phyloP scores from a whole-genome alignment of 2,888 invertebrate genomes.

The Melikaiella ostensackeni region DNA sequence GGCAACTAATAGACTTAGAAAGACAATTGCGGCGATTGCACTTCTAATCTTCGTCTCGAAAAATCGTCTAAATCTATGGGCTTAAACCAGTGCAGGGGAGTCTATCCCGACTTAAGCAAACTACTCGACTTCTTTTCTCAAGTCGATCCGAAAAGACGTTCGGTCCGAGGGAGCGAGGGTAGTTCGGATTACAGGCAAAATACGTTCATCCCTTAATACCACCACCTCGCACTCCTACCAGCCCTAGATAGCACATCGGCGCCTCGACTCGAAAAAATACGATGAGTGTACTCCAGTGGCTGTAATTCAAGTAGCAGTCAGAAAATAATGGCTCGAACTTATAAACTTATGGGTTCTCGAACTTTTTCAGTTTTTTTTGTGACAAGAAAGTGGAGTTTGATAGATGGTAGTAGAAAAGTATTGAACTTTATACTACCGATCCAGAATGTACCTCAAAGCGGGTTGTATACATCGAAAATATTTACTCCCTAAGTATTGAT shows the following conservation, averaged over 20 bases:
- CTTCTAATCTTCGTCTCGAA: constrained; percentile 50
- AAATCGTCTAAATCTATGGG: constrained; percentile 48
- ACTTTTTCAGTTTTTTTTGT: not conserved
- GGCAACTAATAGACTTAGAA: constrained; percentile 43
- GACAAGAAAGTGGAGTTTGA: not conserved
- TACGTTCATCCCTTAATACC: constrained; percentile 70
- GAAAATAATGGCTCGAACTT: not conserved
- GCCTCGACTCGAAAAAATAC: constrained; percentile 39
- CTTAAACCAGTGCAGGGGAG: constrained; percentile 49
- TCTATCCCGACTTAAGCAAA: constrained; percentile 50
- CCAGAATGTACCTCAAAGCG: too few species aligned
- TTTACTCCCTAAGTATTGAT: not conserved
- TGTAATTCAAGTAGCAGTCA: constrained; percentile 2
- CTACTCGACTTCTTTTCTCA: constrained; percentile 52
- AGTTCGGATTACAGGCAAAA: constrained; percentile 71
- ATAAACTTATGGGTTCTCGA: not conserved
- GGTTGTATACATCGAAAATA: not conserved
- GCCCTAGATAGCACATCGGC: constrained; percentile 52
- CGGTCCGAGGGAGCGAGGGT: constrained; percentile 52
- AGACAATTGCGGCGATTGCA: constrained; percentile 42
- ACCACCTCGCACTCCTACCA: constrained; percentile 48
- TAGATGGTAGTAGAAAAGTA: not conserved
- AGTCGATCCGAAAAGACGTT: constrained; percentile 54
- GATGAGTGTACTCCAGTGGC: constrained; percentile 29
- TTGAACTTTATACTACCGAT: not conserved